These are phyloP conservation scores for Oceanodroma tethys DNA, from an alignment of 2,113 vertebrate genomes.

Conservation along the genomic window DNA sequence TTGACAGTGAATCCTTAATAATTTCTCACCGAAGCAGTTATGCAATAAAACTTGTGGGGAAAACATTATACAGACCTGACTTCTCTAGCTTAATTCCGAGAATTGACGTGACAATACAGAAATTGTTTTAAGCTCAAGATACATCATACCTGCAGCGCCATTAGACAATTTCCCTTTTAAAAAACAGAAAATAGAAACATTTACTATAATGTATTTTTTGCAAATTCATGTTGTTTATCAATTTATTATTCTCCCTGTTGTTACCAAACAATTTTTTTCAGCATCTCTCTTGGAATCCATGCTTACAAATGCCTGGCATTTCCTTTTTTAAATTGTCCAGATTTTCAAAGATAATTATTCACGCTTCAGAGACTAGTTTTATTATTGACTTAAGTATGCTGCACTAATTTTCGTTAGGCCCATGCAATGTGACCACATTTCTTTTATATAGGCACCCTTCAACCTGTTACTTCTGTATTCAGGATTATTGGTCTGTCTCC, in stretches of 20 bases:
- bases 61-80: not conserved
- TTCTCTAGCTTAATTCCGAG: not conserved
- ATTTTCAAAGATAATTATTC: not conserved
- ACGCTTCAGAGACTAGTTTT: not conserved
- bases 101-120: not conserved
- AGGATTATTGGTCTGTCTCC: not conserved
- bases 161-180: not conserved
- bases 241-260: not conserved
- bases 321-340: not conserved
- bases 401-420: not conserved
- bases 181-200: not conserved
- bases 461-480: not conserved
- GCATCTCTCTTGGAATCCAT: not conserved
- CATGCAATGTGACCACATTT: not conserved
- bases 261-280: not conserved
- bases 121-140: not conserved
- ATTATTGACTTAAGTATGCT: not conserved
- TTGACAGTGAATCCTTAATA: not conserved
- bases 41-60: not conserved
- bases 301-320: not conserved
- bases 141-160: not conserved
- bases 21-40: not conserved
- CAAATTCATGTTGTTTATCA: not conserved
- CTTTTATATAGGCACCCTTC: not conserved
- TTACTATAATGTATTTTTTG: not conserved